Evolutionary conservation across 2,888 invertebrate genomes (phyloP), one percentile per base, ranked within the genome.

Genomic region (Tiliacea aurago): DNA sequence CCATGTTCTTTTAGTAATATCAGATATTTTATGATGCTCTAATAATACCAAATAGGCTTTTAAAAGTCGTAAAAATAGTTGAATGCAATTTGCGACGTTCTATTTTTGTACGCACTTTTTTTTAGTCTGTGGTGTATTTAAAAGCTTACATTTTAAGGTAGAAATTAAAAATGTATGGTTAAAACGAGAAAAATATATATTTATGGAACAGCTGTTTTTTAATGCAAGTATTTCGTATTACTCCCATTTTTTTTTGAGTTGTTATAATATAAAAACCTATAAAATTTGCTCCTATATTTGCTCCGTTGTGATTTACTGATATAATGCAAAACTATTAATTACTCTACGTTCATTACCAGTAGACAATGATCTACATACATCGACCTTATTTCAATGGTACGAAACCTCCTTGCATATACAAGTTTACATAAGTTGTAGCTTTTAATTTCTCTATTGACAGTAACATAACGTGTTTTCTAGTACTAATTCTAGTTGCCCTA

Each of bases 21-120:
- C 58, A 58, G 64, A 41, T 71, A 73, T 81, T 81, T 82, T 82
- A 84, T 49, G 73, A 73, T 28, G n/a, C 62, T 45, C 58, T 77
- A 63, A 77, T 83, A 64, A 71, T 41, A 75, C 61, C 51, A 75
- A 79, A 83, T 80, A 80, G 84, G 67, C 66, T 59, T 80, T 59
- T 77, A 69, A 69, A 73, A 23, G 68, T 73, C 70, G 51, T 82
- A 73, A 84, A 84, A 66, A 51, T 70, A 6, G 43, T 41, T 10
- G 47, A 49, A 59, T 59, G 80, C 58, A 66, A 43, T 66, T 72
- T 83, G 55, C 23, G 20, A n/a, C 3, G 11, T 47, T 37, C 20
- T 53, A 47, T 73, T 67, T 65, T 69, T 33, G 3, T n/a, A 15
- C 9, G 5, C 47, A 1, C 0, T 62, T 63, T 23, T 66, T 68